Base-by-base conservation (phyloP, 23 tunicate species). In the Ascidia mentula region DNA sequence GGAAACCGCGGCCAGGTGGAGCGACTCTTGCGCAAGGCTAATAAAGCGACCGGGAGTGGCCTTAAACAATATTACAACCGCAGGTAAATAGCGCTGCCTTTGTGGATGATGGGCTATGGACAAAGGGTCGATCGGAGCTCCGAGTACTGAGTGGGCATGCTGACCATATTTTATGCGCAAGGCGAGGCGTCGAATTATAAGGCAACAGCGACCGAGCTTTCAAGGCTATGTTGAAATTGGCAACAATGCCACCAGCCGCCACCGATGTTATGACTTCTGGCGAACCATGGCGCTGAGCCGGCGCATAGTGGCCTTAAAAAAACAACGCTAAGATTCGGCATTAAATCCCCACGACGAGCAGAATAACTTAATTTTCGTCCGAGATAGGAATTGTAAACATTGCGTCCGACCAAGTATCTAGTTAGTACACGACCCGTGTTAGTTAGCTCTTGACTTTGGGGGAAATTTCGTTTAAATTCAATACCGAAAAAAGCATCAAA, bases 211-310 rank as follows among this genome's bases (percentile, higher is more conserved):
- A 53, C 4, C 65, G 65, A 53, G 65, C 65, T 28, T 53, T 3
- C 13, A 9, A 26, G 65, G 65, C 65, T 26, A 53, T 53, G 65
- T 53, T 53, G 65, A 53, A 53, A 53, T 53, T 53, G 65, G 65
- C 65, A 53, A 53, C 65, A 53, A 53, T 53, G 65, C 65, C 65
- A 53, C 65, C 65, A 20, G 65, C 28, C 7, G 12, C 65, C 22
- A 9, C 12, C 65, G 7, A 53, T 53, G 65, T 53, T 53, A 53
- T 53, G 65, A 53, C 65, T 53, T 53, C 65, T 53, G 65, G 65
- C 65, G 65, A 53, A 53, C 65, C 65, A 53, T 53, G 13, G 24
- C 65, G 65, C 65, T 53, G 65, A 53, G 65, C 65, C 28, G 65
- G 65, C 22, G 65, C 65, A 20, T 53, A 26, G 65, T 53, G 13